Conservation (phyloP, 2,888 invertebrate genomes). For the Tribolium freemani region DNA sequence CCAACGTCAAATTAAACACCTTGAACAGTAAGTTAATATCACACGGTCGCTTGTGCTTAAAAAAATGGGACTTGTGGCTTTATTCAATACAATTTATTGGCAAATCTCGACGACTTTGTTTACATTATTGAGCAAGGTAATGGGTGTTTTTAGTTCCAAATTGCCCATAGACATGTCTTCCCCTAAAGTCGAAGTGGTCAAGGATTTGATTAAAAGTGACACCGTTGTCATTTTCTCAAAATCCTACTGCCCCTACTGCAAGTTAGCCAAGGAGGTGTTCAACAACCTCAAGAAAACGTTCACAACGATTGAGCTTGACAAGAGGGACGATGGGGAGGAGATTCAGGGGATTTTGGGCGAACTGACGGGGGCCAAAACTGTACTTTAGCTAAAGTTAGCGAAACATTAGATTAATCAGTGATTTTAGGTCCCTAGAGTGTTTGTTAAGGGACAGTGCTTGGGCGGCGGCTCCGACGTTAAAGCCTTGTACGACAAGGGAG, state of each 20-base stretch:
- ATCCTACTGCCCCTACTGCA: constrained; percentile 90
- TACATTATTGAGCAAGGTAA: constrained; percentile 26
- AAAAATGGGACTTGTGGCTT: constrained; percentile 26
- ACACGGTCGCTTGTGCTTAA: constrained; percentile 2
- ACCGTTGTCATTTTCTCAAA: constrained; percentile 94
- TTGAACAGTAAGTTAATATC: constrained; percentile 20
- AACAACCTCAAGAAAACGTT: constrained; percentile 78
- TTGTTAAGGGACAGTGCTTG: constrained; percentile 89
- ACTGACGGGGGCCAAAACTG: constrained; percentile 88
- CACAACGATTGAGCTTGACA: constrained; percentile 85
- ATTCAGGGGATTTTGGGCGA: constrained; percentile 85
- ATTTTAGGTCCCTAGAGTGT: constrained; percentile 91
- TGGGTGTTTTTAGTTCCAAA: constrained; percentile 41
- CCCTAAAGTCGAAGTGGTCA: constrained; percentile 67
- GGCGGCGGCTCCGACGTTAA: constrained; percentile 95
- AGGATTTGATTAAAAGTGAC: constrained; percentile 78
- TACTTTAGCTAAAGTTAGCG: constrained; percentile 56
- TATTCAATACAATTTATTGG: constrained; percentile 21
- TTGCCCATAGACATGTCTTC: constrained; percentile 35
- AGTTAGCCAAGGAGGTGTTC: constrained; percentile 89
- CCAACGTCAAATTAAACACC: constrained; percentile 19
- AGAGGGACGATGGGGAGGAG: constrained; percentile 83
- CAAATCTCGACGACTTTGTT: constrained; percentile 10
- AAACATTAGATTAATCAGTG: not conserved
- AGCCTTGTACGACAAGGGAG: constrained; percentile 78